Evolutionary conservation across 2,888 invertebrate genomes (phyloP), one percentile per base, ranked within the genome.

Genomic region (Sphaerophoria taeniata): DNA sequence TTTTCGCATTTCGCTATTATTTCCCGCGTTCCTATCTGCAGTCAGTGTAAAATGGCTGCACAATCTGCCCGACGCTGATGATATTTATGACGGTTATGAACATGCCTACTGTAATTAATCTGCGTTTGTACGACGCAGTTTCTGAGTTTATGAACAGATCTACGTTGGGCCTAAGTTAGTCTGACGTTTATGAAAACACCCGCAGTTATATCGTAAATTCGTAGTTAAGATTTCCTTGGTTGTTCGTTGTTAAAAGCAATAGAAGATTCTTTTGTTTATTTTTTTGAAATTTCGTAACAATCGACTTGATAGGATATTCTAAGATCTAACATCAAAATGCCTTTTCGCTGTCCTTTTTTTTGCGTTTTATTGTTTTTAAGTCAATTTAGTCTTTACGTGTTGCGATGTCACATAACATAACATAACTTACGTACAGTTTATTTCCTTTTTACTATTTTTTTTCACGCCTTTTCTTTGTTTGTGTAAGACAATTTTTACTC

Each of bases 261-360:
- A 77, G 60, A 63, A 73, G 56, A 63, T 69, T 39, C 12, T 6
- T 16, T 33, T 77, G 61, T 56, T 78, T 45, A 56, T 69, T 63
- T 83, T 39, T 76, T 49, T 70, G 70, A 61, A 39, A 67, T 39
- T 53, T 67, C 39, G 39, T 78, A 71, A 71, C 55, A 75, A 79
- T 84, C 74, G 84, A 84, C 75, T 80, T 67, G 70, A 76, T 84
- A 79, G 43, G 53, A 61, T 55, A 82, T 60, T 45, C 72, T 84
- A 84, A 75, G 60, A 80, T 60, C 67, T 67, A 39, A 80, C 75
- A 84, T 84, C 84, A 84, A 84, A 84, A 84, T 84, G 84, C 84
- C 84, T 84, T 84, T 77, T 72, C 58, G 34, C 71, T 75, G n/a
- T 51, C 76, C 72, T 43, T 43, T 4, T 43, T 43, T 36, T 36